A percentile compares a stretch with the other conserved stretches of the same genome.
These are phyloP conservation scores for Bubo bubo DNA, from an alignment of 2,113 vertebrate genomes.

Conservation along the genomic window DNA sequence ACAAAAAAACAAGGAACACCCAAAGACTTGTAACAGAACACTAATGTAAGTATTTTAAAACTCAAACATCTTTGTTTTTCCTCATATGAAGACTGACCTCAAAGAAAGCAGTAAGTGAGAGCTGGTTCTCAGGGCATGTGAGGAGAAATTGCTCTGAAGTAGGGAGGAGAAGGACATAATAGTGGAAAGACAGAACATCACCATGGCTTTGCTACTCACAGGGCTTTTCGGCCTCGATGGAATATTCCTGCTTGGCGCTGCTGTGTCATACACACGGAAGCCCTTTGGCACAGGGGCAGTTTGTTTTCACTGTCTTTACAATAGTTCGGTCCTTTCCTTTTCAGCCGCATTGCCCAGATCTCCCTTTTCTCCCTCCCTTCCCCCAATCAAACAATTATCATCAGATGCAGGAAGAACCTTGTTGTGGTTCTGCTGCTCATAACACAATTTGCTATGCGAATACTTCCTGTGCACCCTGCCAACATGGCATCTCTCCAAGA, in stretches of 20 bases:
- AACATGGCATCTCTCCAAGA: conserved; percentile 31
- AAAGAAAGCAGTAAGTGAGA: conserved; percentile 2
- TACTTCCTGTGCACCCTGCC: conserved; percentile 55
- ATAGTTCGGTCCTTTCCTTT: background rate
- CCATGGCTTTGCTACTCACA: background rate
- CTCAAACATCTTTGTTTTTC: background rate
- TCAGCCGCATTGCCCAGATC: background rate
- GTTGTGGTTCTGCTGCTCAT: conserved; percentile 60
- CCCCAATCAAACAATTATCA: background rate
- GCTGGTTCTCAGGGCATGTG: background rate
- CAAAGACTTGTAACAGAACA: conserved; percentile 23
- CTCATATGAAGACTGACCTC: background rate
- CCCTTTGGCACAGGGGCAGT: background rate
- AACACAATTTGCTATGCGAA: conserved; percentile 54
- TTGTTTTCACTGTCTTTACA: conserved; percentile 14
- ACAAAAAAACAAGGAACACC: conserved; percentile 44
- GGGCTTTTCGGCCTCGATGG: background rate
- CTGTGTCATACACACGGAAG: background rate
- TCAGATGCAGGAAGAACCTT: conserved; percentile 63
- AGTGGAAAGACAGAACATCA: background rate
- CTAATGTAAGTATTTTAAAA: conserved; percentile 44
- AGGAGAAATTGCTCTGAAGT: background rate
- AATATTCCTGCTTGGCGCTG: background rate
- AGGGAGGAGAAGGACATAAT: background rate
- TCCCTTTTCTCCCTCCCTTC: background rate